A percentile compares a stretch with the other conserved stretches of the same genome.
phyloP scores from a whole-genome alignment of 92 coral and sea anemone species.

The Bergia sp. region DNA sequence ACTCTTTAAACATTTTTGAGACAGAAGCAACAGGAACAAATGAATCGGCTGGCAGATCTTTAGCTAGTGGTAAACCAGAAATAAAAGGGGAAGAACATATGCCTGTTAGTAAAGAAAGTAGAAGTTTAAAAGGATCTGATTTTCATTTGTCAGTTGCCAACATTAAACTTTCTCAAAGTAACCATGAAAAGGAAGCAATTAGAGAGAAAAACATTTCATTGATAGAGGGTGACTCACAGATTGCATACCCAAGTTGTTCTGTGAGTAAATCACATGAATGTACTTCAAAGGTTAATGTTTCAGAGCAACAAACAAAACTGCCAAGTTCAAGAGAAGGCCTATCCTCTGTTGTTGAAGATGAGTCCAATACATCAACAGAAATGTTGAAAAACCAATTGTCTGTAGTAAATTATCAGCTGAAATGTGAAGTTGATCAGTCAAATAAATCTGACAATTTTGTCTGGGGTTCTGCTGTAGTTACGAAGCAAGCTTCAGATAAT shows the following conservation, averaged over 20 bases:
- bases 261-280: background rate
- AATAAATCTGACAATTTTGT: background rate
- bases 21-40: background rate
- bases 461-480: background rate
- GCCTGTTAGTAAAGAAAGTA: background rate
- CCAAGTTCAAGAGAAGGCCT: background rate
- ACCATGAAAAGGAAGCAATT: background rate
- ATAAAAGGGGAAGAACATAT: background rate
- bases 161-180: background rate
- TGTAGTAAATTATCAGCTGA: background rate
- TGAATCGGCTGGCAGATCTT: background rate
- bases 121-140: background rate
- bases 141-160: background rate
- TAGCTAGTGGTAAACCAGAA: constrained; percentile 8
- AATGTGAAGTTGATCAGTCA: background rate
- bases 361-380: constrained; percentile 2
- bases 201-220: background rate
- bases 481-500: background rate
- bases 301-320: background rate
- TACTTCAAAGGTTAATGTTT: background rate
- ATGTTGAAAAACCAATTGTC: background rate
- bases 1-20: background rate
- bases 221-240: background rate
- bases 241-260: background rate
- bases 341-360: background rate